Percentiles rank a stretch among this genome's conserved stretches.
These are phyloP conservation scores for Patiria miniata DNA, from an alignment of 35 echinoderm and acorn worm species.

Conservation along the genomic window DNA sequence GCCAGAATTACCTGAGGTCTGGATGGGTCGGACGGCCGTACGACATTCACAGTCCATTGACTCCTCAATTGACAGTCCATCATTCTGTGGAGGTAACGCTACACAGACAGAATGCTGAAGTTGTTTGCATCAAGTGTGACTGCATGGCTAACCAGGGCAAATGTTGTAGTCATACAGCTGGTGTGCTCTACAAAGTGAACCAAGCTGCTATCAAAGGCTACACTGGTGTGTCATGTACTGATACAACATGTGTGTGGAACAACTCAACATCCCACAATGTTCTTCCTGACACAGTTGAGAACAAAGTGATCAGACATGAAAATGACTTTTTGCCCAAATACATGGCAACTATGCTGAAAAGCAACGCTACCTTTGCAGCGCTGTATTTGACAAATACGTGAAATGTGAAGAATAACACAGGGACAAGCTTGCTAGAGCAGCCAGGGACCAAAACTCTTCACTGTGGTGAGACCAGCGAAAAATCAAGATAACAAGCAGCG, in stretches of 20 bases:
- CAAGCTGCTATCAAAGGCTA: not conserved
- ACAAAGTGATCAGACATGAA: no score
- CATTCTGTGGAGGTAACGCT: conserved; percentile 16
- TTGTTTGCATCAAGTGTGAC: conserved; percentile 15
- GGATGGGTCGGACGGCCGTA: conserved; percentile 12
- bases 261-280: conserved; percentile 5
- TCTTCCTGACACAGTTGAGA: conserved; percentile 27
- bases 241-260: conserved; percentile 12
- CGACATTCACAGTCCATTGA: not conserved
- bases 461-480: not conserved
- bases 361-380: not conserved
- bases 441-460: not conserved
- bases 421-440: not conserved
- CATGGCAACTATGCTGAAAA: not conserved
- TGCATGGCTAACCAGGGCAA: conserved; percentile 38
- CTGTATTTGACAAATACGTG: not conserved
- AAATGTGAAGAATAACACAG: not conserved
- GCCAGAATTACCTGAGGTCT: conserved; percentile 40
- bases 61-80: not conserved
- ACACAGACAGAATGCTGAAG: not conserved
- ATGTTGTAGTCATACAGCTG: conserved; percentile 38
- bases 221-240: not conserved
- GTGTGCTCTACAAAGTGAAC: conserved; percentile 17
- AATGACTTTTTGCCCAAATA: not conserved
- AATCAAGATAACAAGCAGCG: not conserved